Evolutionary conservation across 2,888 invertebrate genomes (phyloP).

Genomic region (Nebria salina): DNA sequence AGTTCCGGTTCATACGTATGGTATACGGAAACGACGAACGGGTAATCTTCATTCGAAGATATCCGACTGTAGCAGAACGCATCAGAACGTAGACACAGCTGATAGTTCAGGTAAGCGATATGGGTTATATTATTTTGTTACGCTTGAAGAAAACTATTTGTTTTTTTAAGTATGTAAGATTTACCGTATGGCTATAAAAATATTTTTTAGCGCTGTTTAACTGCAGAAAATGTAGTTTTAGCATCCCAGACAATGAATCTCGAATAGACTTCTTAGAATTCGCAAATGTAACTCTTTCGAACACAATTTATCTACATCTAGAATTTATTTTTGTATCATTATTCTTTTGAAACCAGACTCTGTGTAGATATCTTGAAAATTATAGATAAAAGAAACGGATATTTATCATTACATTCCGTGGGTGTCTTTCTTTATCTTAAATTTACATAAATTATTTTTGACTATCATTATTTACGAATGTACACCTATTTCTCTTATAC

Average conservation of each 20-base stretch:
- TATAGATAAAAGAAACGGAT: background rate
- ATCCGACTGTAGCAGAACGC: constrained; percentile 57
- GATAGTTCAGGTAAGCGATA: constrained; percentile 24
- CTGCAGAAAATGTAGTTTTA: too few species aligned
- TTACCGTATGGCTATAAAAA: too few species aligned
- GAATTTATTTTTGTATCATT: background rate
- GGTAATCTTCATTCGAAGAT: constrained; percentile 70
- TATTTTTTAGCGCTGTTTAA: too few species aligned
- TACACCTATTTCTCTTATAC: too few species aligned
- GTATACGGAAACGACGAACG: constrained; percentile 79
- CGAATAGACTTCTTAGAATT: background rate
- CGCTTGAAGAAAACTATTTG: background rate
- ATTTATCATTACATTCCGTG: background rate
- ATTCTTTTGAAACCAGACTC: background rate
- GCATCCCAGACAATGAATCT: background rate
- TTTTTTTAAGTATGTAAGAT: background rate
- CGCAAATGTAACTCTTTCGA: too few species aligned
- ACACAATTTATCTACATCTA: background rate
- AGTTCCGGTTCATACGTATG: constrained; percentile 89
- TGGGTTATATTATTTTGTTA: background rate
- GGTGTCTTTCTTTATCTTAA: background rate
- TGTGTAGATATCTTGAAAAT: background rate
- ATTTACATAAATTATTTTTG: too few species aligned
- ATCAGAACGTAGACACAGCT: constrained; percentile 58
- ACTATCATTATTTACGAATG: too few species aligned